Conservation (phyloP, 2,888 invertebrate species). For the Tipula confusa region DNA sequence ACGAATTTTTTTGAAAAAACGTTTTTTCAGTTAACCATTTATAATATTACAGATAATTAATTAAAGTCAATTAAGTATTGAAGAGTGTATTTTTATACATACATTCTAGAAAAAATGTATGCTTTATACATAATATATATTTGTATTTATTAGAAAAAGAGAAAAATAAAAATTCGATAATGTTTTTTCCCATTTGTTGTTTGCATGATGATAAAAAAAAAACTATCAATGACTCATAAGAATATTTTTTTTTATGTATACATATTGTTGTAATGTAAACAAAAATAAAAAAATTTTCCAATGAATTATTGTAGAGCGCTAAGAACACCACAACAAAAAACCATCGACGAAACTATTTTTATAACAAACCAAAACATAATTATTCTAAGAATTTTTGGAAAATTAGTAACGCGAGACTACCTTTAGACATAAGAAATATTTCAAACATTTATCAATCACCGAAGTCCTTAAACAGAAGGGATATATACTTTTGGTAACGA, state of each 20-base stretch:
- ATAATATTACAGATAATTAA: slow-evolving; percentile 8
- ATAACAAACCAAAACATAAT: background rate
- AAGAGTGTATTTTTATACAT: background rate
- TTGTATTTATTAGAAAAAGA: no score
- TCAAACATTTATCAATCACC: background rate
- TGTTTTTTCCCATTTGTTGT: slow-evolving; percentile 21
- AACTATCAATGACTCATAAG: slow-evolving; percentile 25
- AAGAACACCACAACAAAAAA: background rate
- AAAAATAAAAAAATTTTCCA: background rate
- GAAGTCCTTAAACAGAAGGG: background rate
- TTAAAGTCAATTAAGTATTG: background rate
- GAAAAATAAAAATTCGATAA: background rate
- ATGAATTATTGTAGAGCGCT: background rate
- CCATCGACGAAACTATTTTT: background rate
- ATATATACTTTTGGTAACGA: background rate
- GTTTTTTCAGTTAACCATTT: background rate
- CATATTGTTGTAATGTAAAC: background rate
- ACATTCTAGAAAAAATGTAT: background rate
- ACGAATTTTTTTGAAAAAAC: background rate
- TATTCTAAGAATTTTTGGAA: background rate
- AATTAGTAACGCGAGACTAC: background rate
- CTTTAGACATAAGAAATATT: background rate
- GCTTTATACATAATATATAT: background rate
- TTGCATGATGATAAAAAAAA: slow-evolving; percentile 8
- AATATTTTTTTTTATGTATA: background rate